A percentile compares a stretch with the other conserved stretches of the same genome.
Conservation (phyloP, 2,888 invertebrate species). For the Dynastes tityus region DNA sequence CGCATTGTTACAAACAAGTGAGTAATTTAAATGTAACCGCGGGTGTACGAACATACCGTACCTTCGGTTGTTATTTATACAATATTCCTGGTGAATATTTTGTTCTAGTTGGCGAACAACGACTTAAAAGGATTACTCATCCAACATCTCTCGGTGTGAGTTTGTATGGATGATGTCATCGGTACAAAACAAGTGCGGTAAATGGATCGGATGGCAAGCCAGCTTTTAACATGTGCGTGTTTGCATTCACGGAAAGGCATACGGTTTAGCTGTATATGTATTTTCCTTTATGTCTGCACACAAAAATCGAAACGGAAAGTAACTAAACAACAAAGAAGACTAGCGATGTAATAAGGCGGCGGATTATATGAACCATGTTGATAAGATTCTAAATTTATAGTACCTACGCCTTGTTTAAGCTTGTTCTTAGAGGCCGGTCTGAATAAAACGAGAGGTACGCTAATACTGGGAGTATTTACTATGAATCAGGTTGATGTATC, state of each 20-base stretch:
- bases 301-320: neutral
- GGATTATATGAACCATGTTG: too few species aligned
- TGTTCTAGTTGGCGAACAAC: conserved; percentile 45
- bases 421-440: too few species aligned
- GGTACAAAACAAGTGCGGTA: conserved; percentile 39
- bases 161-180: conserved; percentile 44
- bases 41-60: conserved; percentile 9
- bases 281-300: conserved; percentile 2
- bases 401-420: too few species aligned
- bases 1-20: neutral
- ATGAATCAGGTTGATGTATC: too few species aligned
- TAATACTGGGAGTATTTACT: too few species aligned
- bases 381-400: too few species aligned
- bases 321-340: too few species aligned
- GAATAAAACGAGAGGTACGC: too few species aligned
- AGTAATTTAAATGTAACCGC: neutral
- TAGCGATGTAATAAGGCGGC: too few species aligned
- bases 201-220: conserved; percentile 29
- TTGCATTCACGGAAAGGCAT: conserved; percentile 42
- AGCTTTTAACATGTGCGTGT: conserved; percentile 37
- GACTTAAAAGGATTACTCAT: conserved; percentile 48
- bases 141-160: conserved; percentile 14
- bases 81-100: conserved; percentile 25
- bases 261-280: conserved; percentile 12
- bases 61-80: neutral